phyloP scores from a whole-genome alignment of 2,113 vertebrate species.

The Heterotilapia buettikoferi region DNA sequence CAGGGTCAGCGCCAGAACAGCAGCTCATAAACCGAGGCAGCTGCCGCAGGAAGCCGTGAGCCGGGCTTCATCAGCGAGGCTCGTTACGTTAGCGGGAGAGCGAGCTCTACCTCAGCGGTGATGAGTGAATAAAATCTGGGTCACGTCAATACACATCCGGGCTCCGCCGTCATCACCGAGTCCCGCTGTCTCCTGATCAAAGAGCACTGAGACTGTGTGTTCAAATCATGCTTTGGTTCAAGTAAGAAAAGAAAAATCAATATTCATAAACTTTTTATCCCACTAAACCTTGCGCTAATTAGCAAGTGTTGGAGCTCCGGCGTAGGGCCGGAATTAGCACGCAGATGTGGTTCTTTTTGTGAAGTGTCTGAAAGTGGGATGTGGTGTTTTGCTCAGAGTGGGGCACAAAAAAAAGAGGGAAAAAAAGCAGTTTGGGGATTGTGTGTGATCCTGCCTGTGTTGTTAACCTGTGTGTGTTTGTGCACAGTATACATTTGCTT shows the following conservation, averaged over 20 bases:
- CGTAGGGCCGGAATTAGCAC: not conserved
- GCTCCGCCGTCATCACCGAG: slow-evolving; percentile 30
- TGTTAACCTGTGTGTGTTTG: not conserved
- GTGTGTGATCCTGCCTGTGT: not conserved
- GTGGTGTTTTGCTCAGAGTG: not conserved
- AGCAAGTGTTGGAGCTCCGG: slow-evolving; percentile 24
- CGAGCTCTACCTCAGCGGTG: slow-evolving; percentile 25
- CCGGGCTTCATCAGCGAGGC: not conserved
- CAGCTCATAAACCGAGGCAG: slow-evolving; percentile 9
- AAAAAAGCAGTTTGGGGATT: not conserved
- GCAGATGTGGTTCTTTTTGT: slow-evolving; percentile 16
- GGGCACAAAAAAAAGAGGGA: not conserved
- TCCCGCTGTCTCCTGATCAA: slow-evolving; percentile 66
- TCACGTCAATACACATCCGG: slow-evolving; percentile 60
- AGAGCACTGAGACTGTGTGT: slow-evolving; percentile 54
- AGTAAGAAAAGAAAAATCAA: slow-evolving; percentile 62
- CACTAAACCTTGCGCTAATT: slow-evolving; percentile 49
- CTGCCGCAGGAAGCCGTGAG: slow-evolving; percentile 9
- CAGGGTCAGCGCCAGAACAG: slow-evolving; percentile 26
- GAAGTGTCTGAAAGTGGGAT: slow-evolving; percentile 1
- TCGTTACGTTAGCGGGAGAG: not conserved
- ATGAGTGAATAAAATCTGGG: slow-evolving; percentile 50
- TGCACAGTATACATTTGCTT: not conserved
- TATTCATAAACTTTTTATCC: slow-evolving; percentile 58
- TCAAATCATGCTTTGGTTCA: slow-evolving; percentile 67